Percentiles rank a stretch among this genome's conserved stretches.
phyloP scores from a whole-genome alignment of 2,797 vertebrate species.

The Lutjanus argentimaculatus region DNA sequence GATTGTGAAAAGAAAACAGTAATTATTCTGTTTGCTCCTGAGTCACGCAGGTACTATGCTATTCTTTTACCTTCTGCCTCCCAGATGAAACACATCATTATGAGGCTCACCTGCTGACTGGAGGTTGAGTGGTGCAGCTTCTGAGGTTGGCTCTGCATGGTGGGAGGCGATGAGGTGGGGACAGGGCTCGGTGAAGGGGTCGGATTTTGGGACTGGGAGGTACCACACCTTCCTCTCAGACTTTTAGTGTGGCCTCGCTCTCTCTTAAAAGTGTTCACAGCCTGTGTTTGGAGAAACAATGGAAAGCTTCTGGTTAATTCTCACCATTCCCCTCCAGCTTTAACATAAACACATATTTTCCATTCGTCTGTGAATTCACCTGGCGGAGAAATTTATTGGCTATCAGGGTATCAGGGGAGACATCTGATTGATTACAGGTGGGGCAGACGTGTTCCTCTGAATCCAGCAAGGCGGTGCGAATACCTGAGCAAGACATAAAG shows the following conservation, averaged over 20 bases:
- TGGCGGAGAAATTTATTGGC: conserved; percentile 98
- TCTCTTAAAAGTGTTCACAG: conserved; percentile 97
- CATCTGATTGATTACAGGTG: conserved; percentile 92
- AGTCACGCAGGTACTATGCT: not conserved
- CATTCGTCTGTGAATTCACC: conserved; percentile 79
- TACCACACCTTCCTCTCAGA: conserved; percentile 69
- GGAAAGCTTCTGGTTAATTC: not conserved
- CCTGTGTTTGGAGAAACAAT: conserved; percentile 78
- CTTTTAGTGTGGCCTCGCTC: conserved; percentile 90
- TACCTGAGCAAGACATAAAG: conserved; percentile 84
- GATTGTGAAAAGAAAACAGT: conserved; percentile 18
- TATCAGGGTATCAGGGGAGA: conserved; percentile 95
- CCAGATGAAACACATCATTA: conserved; percentile 38
- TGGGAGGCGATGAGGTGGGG: conserved; percentile 68
- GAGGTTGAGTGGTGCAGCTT: conserved; percentile 80
- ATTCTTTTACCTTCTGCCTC: not conserved
- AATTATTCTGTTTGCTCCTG: conserved; percentile 29
- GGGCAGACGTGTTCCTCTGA: conserved; percentile 96
- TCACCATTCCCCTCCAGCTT: too few species aligned
- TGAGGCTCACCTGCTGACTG: conserved; percentile 86
- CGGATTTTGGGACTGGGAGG: conserved; percentile 46
- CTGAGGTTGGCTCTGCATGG: conserved; percentile 83
- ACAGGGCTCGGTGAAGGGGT: conserved; percentile 73
- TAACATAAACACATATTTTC: not conserved
- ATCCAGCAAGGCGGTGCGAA: conserved; percentile 93